phyloP scores from a whole-genome alignment of 2,797 vertebrate genomes.

The Propithecus deckenii region DNA sequence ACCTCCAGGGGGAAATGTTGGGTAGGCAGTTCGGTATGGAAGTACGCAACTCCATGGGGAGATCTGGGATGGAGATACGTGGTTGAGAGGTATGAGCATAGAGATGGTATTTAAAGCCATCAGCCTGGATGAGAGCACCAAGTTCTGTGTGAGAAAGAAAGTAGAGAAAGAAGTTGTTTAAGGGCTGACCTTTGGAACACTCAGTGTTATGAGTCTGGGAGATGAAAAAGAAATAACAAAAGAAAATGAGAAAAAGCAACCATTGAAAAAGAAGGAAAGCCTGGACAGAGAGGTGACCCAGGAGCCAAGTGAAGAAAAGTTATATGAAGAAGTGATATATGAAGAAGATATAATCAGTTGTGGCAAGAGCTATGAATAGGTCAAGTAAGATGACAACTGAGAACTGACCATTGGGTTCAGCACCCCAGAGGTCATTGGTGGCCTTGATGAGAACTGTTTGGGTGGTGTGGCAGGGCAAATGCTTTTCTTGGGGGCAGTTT shows the following conservation, averaged over 20 bases:
- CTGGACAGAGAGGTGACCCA: neutral
- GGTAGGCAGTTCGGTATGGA: neutral
- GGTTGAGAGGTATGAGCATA: neutral
- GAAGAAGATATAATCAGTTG: neutral
- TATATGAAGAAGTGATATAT: neutral
- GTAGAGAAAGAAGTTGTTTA: neutral
- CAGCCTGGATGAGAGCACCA: neutral
- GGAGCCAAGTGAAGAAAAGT: neutral
- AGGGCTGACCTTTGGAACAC: neutral
- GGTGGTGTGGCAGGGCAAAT: neutral
- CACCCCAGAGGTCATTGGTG: neutral
- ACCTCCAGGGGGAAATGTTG: neutral
- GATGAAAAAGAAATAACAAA: neutral
- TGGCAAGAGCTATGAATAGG: neutral
- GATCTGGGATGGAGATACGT: neutral
- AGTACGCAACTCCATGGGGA: neutral
- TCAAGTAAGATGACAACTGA: neutral
- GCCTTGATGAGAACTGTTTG: neutral
- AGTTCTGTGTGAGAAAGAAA: neutral
- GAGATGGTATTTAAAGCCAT: neutral
- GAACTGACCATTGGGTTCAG: neutral
- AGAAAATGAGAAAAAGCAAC: neutral
- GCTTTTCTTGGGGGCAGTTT: neutral
- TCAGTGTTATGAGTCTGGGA: neutral
- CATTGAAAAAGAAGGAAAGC: neutral